Conservation (phyloP, 2,888 invertebrate genomes). For the Gymnosoma rotundatum region DNA sequence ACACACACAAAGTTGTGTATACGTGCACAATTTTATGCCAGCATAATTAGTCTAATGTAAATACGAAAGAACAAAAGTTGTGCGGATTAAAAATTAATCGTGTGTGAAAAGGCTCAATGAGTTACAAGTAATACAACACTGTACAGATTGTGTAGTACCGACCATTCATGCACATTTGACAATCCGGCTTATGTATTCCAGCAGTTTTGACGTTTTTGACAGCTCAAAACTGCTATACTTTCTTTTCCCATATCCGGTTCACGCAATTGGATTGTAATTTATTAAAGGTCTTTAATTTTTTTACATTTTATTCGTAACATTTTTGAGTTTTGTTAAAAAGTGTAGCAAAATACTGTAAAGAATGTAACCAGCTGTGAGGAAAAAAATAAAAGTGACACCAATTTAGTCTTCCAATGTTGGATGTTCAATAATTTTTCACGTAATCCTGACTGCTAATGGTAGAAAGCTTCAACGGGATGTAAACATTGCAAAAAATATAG, state of each 20-base stretch:
- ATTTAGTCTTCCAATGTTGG: not conserved
- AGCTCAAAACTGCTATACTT: slow-evolving; percentile 73
- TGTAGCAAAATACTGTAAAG: slow-evolving; percentile 63
- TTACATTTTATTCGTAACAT: slow-evolving; percentile 67
- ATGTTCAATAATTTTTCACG: slow-evolving; percentile 40
- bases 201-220: slow-evolving; percentile 72
- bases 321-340: slow-evolving; percentile 71
- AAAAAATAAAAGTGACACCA: not conserved
- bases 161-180: slow-evolving; percentile 48
- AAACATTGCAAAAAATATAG: too few relatives aligned
- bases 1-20: too few relatives aligned
- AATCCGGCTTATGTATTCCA: slow-evolving; percentile 34
- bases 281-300: slow-evolving; percentile 73
- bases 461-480: not conserved
- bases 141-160: slow-evolving; percentile 39
- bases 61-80: too few relatives aligned
- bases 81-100: too few relatives aligned
- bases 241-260: slow-evolving; percentile 81
- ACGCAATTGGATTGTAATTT: slow-evolving; percentile 78
- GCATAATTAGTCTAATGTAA: too few relatives aligned
- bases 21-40: too few relatives aligned
- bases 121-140: not conserved
- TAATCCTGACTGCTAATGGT: not conserved
- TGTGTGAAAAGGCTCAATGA: too few relatives aligned
- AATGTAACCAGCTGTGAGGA: slow-evolving; percentile 13